A percentile compares a stretch with the other conserved stretches of the same genome.
These are phyloP conservation scores for Dione vanillae DNA, from an alignment of 2,888 invertebrate species.

Conservation along the genomic window DNA sequence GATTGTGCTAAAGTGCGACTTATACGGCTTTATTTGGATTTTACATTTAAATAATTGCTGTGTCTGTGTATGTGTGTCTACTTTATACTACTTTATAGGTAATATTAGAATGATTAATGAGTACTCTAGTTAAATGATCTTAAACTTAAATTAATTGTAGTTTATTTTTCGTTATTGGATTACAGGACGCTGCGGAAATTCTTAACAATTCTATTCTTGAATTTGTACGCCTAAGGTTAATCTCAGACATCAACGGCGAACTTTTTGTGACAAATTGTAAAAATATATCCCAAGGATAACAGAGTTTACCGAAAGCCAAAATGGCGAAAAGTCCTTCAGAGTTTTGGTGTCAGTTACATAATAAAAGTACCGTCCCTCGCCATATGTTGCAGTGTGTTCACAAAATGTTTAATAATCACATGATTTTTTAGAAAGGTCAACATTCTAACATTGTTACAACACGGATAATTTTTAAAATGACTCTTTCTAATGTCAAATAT, in stretches of 20 bases:
- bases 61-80: too few species aligned
- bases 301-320: slow-evolving; percentile 36
- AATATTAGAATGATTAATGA: too few species aligned
- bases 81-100: too few species aligned
- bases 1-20: too few species aligned
- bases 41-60: too few species aligned
- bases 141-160: slow-evolving; percentile 51
- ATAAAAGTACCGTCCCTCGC: slow-evolving; percentile 39
- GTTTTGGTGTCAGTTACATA: slow-evolving; percentile 39
- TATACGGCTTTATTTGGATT: too few species aligned
- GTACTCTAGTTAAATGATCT: background rate
- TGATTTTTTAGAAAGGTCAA: background rate
- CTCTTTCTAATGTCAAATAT: background rate
- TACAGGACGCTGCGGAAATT: slow-evolving; percentile 46
- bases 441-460: background rate
- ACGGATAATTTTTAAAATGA: background rate
- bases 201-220: slow-evolving; percentile 50
- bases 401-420: slow-evolving; percentile 20
- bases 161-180: slow-evolving; percentile 53
- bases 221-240: slow-evolving; percentile 47
- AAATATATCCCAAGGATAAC: slow-evolving; percentile 47
- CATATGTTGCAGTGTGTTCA: slow-evolving; percentile 28
- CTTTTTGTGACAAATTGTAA: slow-evolving; percentile 50
- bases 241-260: slow-evolving; percentile 42
- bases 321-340: slow-evolving; percentile 25